Evolutionary conservation across 2,113 vertebrate species (phyloP).

Genomic region (Phoenicopterus ruber): DNA sequence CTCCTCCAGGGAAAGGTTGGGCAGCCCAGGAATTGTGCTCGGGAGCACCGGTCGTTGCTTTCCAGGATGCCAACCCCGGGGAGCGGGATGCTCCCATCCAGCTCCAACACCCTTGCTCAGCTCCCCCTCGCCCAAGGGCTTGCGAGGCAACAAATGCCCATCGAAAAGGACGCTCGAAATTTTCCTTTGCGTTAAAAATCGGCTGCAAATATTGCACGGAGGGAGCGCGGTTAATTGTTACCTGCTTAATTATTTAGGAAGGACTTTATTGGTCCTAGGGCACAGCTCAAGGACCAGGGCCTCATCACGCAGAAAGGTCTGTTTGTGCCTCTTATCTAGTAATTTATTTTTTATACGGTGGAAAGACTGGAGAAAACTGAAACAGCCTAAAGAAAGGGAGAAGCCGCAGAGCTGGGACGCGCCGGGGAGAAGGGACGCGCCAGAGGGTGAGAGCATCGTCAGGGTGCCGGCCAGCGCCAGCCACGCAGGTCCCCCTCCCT

Average conservation of each 20-base stretch:
- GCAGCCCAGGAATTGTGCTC: background rate
- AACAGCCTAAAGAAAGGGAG: background rate
- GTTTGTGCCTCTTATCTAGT: background rate
- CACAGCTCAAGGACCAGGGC: background rate
- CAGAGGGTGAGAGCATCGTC: background rate
- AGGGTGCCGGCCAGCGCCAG: accelerated
- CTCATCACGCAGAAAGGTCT: background rate
- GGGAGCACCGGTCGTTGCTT: accelerated
- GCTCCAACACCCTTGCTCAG: background rate
- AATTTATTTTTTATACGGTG: background rate
- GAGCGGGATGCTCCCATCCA: background rate
- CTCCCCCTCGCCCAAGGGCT: background rate
- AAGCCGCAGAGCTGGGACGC: accelerated
- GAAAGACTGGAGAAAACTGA: background rate
- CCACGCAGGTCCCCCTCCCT: background rate
- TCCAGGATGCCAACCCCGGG: background rate
- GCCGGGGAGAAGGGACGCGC: accelerated
- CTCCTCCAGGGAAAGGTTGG: background rate
- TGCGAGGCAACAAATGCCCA: background rate
- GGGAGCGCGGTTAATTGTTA: background rate
- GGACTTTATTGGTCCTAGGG: background rate
- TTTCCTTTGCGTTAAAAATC: background rate
- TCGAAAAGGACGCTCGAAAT: accelerated
- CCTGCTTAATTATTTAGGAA: background rate
- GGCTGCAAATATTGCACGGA: background rate